These are phyloP conservation scores for Acanthornis magna DNA, from an alignment of 2,797 vertebrate genomes.

Conservation along the genomic window DNA sequence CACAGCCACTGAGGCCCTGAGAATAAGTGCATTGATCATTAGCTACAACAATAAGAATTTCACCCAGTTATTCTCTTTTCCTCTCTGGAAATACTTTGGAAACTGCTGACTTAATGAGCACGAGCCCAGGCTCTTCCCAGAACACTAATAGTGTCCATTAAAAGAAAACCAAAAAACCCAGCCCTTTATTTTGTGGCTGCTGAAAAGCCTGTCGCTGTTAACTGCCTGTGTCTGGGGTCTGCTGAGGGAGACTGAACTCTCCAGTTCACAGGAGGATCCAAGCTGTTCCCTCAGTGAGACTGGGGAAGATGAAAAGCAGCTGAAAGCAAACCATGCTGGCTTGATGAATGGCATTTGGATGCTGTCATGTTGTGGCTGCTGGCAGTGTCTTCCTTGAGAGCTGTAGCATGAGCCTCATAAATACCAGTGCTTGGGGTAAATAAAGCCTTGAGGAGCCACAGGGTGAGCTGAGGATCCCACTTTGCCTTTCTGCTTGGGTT, in stretches of 20 bases:
- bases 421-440: background rate
- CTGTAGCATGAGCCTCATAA: background rate
- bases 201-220: background rate
- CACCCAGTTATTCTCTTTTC: slow-evolving; percentile 2
- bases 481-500: background rate
- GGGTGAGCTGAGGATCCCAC: background rate
- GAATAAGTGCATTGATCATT: slow-evolving; percentile 44
- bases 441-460: background rate
- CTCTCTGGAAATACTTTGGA: slow-evolving; percentile 32
- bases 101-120: slow-evolving; percentile 29
- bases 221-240: background rate
- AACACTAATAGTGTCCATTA: slow-evolving; percentile 9
- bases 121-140: background rate
- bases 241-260: background rate
- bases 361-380: background rate
- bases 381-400: background rate
- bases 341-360: background rate
- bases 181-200: background rate
- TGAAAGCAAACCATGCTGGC: background rate
- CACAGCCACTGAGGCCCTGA: background rate
- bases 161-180: background rate
- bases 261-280: background rate
- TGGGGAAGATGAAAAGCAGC: slow-evolving; percentile 15
- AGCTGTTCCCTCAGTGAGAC: background rate
- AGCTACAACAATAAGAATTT: slow-evolving; percentile 21